phyloP scores from a whole-genome alignment of 2,888 invertebrate genomes.

The Rotaria macrura region DNA sequence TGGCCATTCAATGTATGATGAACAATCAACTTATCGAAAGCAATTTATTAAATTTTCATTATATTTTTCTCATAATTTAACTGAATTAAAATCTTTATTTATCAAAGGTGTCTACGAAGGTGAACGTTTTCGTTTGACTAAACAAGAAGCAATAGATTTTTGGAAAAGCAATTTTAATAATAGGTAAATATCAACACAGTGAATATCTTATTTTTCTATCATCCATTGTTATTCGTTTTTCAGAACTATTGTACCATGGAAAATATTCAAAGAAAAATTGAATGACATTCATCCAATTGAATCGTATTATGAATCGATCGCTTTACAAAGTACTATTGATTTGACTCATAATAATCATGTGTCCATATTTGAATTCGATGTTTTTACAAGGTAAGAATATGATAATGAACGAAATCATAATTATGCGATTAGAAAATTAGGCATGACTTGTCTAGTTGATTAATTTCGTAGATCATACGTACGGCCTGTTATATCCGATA shows the following conservation, averaged over 20 bases:
- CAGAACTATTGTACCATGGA: conserved; percentile 84
- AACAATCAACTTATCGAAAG: conserved; percentile 79
- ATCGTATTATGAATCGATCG: conserved; percentile 91
- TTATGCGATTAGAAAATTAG: no score
- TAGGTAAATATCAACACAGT: background rate
- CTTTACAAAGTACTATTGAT: conserved; percentile 94
- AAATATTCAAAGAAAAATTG: conserved; percentile 79
- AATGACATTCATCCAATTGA: conserved; percentile 89
- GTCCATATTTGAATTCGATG: conserved; percentile 99
- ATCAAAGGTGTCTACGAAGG: conserved; percentile 62
- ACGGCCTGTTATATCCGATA: no score
- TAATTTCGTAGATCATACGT: no score
- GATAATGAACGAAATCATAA: no score
- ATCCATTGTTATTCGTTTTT: background rate
- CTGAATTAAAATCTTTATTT: conserved; percentile 93
- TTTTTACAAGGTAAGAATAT: conserved; percentile 75
- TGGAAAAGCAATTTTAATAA: conserved; percentile 70
- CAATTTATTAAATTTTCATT: conserved; percentile 93
- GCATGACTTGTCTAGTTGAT: no score
- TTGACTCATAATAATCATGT: conserved; percentile 98
- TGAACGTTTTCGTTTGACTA: conserved; percentile 89
- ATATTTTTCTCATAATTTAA: conserved; percentile 98
- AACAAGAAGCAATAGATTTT: conserved; percentile 95
- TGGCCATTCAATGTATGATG: conserved; percentile 95
- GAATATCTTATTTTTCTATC: no score